Percentiles rank a stretch among this genome's conserved stretches.
These are phyloP conservation scores for Microctonus brassicae DNA, from an alignment of 2,888 invertebrate species.

Conservation along the genomic window DNA sequence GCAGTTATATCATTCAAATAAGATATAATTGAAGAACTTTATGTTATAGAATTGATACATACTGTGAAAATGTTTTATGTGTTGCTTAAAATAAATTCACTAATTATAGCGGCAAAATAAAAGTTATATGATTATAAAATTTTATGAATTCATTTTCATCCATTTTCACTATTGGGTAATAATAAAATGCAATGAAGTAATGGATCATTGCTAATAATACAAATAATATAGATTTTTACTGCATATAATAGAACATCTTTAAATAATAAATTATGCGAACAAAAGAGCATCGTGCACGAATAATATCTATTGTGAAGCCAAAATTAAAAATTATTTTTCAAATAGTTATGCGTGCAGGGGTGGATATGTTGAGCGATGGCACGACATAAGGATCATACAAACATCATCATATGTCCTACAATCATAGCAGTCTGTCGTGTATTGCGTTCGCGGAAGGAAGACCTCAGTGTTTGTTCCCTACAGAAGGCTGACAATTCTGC, in stretches of 20 bases:
- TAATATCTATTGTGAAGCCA: conserved; percentile 5
- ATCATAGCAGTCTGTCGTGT: conserved; percentile 38
- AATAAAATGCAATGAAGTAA: neutral
- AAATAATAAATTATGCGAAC: neutral
- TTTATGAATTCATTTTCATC: neutral
- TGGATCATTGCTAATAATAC: neutral
- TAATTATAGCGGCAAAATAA: conserved; percentile 6
- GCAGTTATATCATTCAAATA: no score
- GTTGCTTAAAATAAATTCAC: conserved; percentile 21
- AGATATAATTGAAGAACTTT: neutral
- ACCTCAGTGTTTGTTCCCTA: conserved; percentile 6
- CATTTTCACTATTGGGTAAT: neutral
- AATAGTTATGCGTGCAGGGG: conserved; percentile 29
- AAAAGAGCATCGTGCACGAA: conserved; percentile 2
- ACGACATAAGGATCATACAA: conserved; percentile 36
- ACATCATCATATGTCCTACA: conserved; percentile 20
- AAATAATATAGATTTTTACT: neutral
- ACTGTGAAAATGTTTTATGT: conserved; percentile 1
- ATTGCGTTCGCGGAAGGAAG: conserved; percentile 44
- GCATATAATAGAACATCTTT: neutral
- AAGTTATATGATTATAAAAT: conserved; percentile 1
- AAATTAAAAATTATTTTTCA: conserved; percentile 5
- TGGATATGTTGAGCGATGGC: conserved; percentile 31
- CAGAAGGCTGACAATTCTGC: conserved; percentile 41
- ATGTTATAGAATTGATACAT: neutral